Conservation (phyloP, 2,888 invertebrate genomes). For the Hedya salicella region DNA sequence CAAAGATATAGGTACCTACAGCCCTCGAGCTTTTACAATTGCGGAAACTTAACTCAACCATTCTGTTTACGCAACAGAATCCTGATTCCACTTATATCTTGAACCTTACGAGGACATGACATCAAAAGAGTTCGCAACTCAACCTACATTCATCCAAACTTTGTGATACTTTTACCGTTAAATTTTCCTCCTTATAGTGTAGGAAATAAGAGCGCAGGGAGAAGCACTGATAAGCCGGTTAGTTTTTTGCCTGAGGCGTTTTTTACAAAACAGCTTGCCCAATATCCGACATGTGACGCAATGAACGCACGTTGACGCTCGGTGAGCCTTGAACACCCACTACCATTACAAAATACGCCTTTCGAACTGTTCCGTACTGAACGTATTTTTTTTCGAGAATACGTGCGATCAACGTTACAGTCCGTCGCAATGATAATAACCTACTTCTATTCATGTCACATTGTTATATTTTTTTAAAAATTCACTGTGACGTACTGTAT, state of each 20-base stretch:
- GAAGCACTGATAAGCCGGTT: conserved; percentile 36
- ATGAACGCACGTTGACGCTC: conserved; percentile 47
- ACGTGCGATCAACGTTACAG: too few species aligned
- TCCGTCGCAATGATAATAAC: too few species aligned
- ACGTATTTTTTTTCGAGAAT: conserved; percentile 50
- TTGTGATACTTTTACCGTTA: conserved; percentile 17
- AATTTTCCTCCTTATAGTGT: conserved; percentile 23
- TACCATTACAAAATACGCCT: conserved; percentile 49
- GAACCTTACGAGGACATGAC: conserved; percentile 43
- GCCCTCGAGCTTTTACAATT: conserved; percentile 26
- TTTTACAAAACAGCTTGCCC: conserved; percentile 55
- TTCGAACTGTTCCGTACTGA: conserved; percentile 54
- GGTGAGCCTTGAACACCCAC: conserved; percentile 56
- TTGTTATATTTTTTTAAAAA: conserved; percentile 6
- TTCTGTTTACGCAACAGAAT: conserved; percentile 40
- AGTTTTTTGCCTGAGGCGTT: conserved; percentile 48
- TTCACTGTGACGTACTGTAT: not conserved
- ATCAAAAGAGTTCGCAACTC: conserved; percentile 43
- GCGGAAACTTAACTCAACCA: conserved; percentile 33
- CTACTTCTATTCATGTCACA: not conserved
- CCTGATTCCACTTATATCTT: conserved; percentile 43
- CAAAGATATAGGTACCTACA: not conserved
- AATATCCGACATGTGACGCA: conserved; percentile 58
- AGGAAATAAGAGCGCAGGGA: conserved; percentile 41
- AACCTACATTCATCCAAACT: conserved; percentile 41